These are phyloP conservation scores for Anguilla rostrata DNA, from an alignment of 2,113 vertebrate genomes.

Conservation along the genomic window DNA sequence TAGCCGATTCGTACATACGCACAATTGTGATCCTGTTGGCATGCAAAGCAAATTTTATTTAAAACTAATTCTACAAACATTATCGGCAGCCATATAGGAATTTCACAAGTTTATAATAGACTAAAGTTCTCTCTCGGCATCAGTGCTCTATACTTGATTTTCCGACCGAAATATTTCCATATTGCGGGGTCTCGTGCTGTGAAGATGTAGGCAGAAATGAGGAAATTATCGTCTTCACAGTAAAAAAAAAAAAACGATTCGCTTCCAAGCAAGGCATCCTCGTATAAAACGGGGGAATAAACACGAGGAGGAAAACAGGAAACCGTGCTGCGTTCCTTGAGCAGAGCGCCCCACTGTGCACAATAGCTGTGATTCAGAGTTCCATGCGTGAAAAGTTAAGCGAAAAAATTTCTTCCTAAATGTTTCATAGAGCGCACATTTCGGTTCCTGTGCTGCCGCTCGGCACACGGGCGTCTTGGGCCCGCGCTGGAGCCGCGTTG, in stretches of 20 bases:
- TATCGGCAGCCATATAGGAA: neutral
- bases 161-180: neutral
- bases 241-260: neutral
- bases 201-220: neutral
- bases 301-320: slow-evolving; percentile 31
- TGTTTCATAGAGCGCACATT: slow-evolving; percentile 43
- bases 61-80: neutral
- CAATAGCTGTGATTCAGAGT: slow-evolving; percentile 42
- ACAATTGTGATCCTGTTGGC: neutral
- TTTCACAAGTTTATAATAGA: neutral
- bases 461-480: slow-evolving; percentile 39
- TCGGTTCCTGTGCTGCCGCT: slow-evolving; percentile 41
- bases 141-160: slow-evolving; percentile 8
- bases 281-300: neutral
- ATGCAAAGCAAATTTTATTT: neutral
- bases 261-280: neutral
- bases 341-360: slow-evolving; percentile 51
- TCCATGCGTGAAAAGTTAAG: slow-evolving; percentile 41
- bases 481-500: slow-evolving; percentile 41
- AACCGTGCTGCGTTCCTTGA: slow-evolving; percentile 39
- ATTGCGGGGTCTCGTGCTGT: neutral
- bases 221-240: neutral
- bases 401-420: slow-evolving; percentile 42
- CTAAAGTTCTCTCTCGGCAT: neutral
- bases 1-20: neutral